phyloP scores from a whole-genome alignment of 53 echinoderm and acorn worm species.

The Mesocentrotus franciscanus region DNA sequence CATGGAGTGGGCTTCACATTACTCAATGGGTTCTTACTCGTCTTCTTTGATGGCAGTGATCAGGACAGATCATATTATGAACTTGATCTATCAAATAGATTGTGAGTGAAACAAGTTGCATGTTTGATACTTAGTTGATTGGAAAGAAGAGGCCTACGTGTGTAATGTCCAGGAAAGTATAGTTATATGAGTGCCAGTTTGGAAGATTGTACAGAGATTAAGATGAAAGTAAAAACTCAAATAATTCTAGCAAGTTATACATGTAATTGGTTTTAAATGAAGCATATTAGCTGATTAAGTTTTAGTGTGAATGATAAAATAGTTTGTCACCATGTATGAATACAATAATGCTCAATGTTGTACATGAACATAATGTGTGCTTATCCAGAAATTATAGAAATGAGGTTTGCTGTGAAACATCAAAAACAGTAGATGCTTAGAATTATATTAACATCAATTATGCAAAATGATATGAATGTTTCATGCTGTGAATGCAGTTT shows the following conservation, averaged over 20 bases:
- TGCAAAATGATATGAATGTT: no score
- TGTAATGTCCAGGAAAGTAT: not conserved
- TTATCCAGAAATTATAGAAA: no score
- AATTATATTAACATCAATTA: no score
- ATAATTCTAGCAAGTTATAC: not conserved
- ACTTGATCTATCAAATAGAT: slow-evolving; percentile 80
- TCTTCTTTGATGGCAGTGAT: slow-evolving; percentile 89
- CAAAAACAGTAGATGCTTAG: no score
- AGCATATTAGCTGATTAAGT: no score
- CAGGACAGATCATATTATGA: slow-evolving; percentile 87
- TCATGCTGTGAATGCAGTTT: no score
- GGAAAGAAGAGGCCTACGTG: not conserved
- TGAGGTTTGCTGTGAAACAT: no score
- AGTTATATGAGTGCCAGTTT: not conserved
- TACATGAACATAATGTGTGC: no score
- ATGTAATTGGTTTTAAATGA: no score
- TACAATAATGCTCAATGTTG: no score
- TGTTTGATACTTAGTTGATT: not conserved
- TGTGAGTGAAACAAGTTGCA: slow-evolving; percentile 44
- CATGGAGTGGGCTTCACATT: slow-evolving; percentile 66
- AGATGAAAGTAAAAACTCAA: not conserved
- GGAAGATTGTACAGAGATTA: not conserved
- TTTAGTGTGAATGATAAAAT: no score
- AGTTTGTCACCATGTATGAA: no score
- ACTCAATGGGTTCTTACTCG: slow-evolving; percentile 78